Base-by-base conservation (phyloP, 2,113 vertebrate species). In the Chauna torquata region DNA sequence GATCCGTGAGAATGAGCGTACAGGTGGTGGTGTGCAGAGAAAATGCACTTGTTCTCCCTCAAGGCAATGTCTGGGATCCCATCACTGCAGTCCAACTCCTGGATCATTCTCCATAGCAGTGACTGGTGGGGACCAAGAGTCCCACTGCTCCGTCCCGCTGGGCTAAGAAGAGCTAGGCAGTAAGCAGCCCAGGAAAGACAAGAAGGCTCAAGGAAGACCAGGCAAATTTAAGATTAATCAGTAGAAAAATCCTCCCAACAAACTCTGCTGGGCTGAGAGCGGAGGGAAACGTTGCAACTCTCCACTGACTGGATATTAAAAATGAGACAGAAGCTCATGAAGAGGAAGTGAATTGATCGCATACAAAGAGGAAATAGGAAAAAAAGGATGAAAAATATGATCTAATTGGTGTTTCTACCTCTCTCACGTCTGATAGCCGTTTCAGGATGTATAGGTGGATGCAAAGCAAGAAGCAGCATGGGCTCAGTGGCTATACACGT, bases 121-220 rank as follows among this genome's bases (percentile, higher is more conserved):
- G 27, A 32, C 45, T 8, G 57, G 3, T 11, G 54, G 30, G 68
- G 13, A 58, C 45, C 1, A 1, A 61, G 45, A 1, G 49, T 23
- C 54, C 52, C 1, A 1, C 18, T 15, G 36, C 44, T 57, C n/a
- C 45, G 13, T 65, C 32, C 57, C 32, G 40, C 36, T 11, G 78
- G 40, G 7, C 1, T 7, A 52, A 18, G 11, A 32, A 38, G 30
- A 65, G 5, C 20, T 13, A 19, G 47, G 16, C 9, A 70, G 34
- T 3, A 44, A 64, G 27, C 11, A 70, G 49, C 11, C 13, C 68
- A 40, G 40, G n/a, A 13, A 42, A 38, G 69, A 52, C 8, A 18
- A 55, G 25, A 59, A 50, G 22, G 32, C 15, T 20, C 11, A 5
- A 8, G 1, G 16, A 18, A 84, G 24, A 0, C 10, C 0, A 1